phyloP scores from a whole-genome alignment of 2,888 invertebrate genomes.

The Periphyllus acericola region DNA sequence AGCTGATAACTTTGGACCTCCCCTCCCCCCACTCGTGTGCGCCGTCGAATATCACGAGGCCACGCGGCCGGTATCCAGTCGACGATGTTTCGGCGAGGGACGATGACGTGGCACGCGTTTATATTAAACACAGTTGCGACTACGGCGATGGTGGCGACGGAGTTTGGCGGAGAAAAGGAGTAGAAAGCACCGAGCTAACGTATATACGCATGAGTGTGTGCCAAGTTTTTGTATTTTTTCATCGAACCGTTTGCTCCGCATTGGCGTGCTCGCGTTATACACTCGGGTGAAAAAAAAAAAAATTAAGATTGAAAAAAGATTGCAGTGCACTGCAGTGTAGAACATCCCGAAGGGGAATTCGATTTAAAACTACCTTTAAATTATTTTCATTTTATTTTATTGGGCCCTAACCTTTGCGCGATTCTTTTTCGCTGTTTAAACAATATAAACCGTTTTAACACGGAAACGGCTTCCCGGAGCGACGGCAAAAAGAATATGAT shows the following conservation, averaged over 20 bases:
- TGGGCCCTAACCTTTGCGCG: background rate
- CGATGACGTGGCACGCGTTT: no score
- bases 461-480: no score
- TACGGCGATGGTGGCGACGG: no score
- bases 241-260: background rate
- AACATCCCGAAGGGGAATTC: background rate
- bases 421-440: background rate
- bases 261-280: background rate
- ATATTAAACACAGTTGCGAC: no score
- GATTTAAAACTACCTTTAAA: background rate
- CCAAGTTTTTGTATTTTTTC: constrained; percentile 28
- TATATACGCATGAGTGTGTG: background rate
- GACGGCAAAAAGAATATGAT: no score
- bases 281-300: background rate
- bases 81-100: no score
- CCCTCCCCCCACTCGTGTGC: no score
- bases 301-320: background rate
- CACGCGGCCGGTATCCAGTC: no score
- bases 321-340: background rate
- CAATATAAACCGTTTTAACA: background rate
- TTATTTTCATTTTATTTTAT: background rate
- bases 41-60: no score
- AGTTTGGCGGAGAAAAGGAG: no score
- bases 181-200: background rate
- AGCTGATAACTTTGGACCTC: no score